Evolutionary conservation across 2,797 vertebrate species (phyloP), one percentile per base, ranked within the genome.

Genomic region (Oreochromis grahami): DNA sequence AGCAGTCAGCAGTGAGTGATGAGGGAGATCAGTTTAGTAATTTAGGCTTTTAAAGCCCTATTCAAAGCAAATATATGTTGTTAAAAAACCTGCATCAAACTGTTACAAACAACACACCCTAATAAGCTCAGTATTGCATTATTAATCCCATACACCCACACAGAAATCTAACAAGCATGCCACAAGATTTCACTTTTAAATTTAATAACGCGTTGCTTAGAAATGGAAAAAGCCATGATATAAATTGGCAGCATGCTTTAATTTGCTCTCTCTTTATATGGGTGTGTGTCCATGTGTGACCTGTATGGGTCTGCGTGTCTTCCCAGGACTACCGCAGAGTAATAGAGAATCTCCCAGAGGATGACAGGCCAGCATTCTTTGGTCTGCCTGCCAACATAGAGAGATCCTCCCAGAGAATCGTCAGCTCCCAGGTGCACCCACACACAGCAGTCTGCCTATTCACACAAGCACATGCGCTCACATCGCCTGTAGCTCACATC

Each of bases 331-430:
- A 98, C 89, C 97, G 98, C 83, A 93, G 90, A 45, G 85, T 98
- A 87, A 97, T 99, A 85, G 97, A 98, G 89, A 97, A 95, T 86
- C 97, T 99, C 86, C 98, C 98, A 26, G 98, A 99, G 92, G 98
- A 99, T 58, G 98, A 99, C 93, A 97, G 96, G 79, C 98, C 98
- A 5, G 96, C 96, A 29, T 99, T 98, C 95, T 99, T 99, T 87
- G 98, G 98, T 87, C 95, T 99, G 19, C 98, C 98, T 65, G 98
- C 98, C 89, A 99, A 99, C 91, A 98, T 99, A 29, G 98, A 98
- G 83, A 97, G 97, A 80, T 99, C 98, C 45, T 97, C 98, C 32
- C 98, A 99, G 90, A 96, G 97, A 89, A 98, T 98, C 90, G 94
- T 97, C 94, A 99, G 98, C 89, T 97, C 96, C 80, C 98, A 98